Evolutionary conservation across 2,888 invertebrate species (phyloP), one percentile per base, ranked within the genome.

Genomic region (Hyles lineata): DNA sequence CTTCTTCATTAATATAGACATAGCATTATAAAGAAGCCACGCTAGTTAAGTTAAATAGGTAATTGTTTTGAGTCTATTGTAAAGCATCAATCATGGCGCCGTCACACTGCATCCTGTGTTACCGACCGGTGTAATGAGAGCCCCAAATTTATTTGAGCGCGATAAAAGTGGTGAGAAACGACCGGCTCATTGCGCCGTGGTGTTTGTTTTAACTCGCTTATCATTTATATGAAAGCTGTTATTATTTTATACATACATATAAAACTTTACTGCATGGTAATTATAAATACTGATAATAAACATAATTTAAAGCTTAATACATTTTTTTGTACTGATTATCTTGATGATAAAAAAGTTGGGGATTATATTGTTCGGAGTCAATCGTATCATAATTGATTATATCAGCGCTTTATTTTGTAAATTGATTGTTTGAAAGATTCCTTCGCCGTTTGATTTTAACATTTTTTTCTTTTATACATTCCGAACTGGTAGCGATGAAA

Each of bases 101-200:
- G 79, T 81, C 79, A 76, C 78, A 77, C 78, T 73, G 80, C 79
- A 83, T 84, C 83, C 85, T 82, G 81, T 70, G 60, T 72, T 72
- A 74, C 73, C 72, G 76, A 71, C 83, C 84, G 83, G 76, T 75
- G 72, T 70, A 77, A 74, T 55, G 63, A 72, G 80, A 81, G 76
- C 80, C 76, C 72, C 60, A 81, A 80, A 79, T 59, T 29, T 25
- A 60, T 71, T 70, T 59, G 50, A 70, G 32, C 62, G 21, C 19
- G 52, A 55, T 69, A 62, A 70, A 62, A 70, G 21, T 32, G 52
- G 15, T 50, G 61, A 55, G 73, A 55, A 62, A 70, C 32, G 75
- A 79, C 76, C 76, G 77, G 81, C 72, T 81, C 83, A 75, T 67
- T 62, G 35, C 7, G 43, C 17, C 7, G 23, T 50, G 67, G 67